These are phyloP conservation scores for Leiothrix lutea DNA, from an alignment of 2,113 vertebrate species.

Conservation along the genomic window DNA sequence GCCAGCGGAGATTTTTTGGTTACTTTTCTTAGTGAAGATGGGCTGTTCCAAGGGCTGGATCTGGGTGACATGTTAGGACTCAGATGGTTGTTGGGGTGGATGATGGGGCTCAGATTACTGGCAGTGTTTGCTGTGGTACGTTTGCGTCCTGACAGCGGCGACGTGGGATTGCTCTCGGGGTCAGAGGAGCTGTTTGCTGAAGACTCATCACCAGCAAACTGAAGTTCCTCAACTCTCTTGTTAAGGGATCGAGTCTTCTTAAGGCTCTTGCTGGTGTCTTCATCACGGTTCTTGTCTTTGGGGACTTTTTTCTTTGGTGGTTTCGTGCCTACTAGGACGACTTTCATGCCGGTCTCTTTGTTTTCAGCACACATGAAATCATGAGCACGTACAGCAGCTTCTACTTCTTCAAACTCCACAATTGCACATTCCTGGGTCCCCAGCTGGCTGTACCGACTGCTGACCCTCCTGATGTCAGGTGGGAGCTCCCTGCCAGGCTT, in stretches of 20 bases:
- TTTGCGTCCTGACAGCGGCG: constrained; percentile 83
- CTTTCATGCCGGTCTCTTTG: constrained; percentile 78
- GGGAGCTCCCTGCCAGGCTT: constrained; percentile 92
- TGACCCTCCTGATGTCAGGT: constrained; percentile 87
- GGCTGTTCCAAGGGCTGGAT: constrained; percentile 94
- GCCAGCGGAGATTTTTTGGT: constrained; percentile 84
- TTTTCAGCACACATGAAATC: constrained; percentile 77
- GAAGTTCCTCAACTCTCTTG: constrained; percentile 90
- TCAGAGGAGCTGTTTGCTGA: constrained; percentile 95
- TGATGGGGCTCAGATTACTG: constrained; percentile 84
- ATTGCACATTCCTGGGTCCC: constrained; percentile 90
- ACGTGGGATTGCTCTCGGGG: constrained; percentile 89
- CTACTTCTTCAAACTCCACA: constrained; percentile 95
- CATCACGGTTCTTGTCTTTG: constrained; percentile 82
- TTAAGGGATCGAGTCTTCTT: constrained; percentile 86
- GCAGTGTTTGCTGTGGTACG: constrained; percentile 66
- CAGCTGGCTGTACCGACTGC: constrained; percentile 85
- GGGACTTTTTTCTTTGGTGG: constrained; percentile 92
- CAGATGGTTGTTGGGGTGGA: constrained; percentile 84
- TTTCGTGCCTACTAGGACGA: constrained; percentile 90
- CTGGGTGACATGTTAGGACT: constrained; percentile 90
- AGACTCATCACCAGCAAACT: constrained; percentile 87
- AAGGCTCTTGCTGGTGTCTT: constrained; percentile 64
- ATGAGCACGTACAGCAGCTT: constrained; percentile 88
- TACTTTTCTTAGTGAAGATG: constrained; percentile 85